A percentile compares a stretch with the other conserved stretches of the same genome.
Evolutionary conservation across 2,888 invertebrate species (phyloP).

Genomic region (Drosophila subquinaria): DNA sequence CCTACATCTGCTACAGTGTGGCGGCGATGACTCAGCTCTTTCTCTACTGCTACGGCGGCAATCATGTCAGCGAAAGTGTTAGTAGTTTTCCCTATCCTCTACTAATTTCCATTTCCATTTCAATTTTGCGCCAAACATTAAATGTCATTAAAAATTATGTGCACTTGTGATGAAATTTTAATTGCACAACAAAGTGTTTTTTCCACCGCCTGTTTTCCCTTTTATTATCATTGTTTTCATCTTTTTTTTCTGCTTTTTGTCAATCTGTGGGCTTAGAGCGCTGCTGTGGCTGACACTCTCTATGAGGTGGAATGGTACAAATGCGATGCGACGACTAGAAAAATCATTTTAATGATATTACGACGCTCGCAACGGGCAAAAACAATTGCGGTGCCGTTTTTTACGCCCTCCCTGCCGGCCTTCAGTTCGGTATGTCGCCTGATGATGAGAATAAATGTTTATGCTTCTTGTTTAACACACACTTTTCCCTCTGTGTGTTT

Average conservation of each 20-base stretch:
- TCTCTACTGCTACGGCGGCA: slow-evolving; percentile 84
- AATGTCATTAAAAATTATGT: slow-evolving; percentile 62
- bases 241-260: not conserved
- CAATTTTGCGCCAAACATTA: slow-evolving; percentile 62
- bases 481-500: slow-evolving; percentile 1
- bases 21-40: slow-evolving; percentile 83
- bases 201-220: slow-evolving; percentile 3
- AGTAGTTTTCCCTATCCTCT: slow-evolving; percentile 45
- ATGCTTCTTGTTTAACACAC: slow-evolving; percentile 34
- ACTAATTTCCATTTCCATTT: slow-evolving; percentile 30
- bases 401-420: slow-evolving; percentile 82
- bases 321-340: slow-evolving; percentile 82
- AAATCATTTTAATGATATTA: slow-evolving; percentile 84
- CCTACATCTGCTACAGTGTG: slow-evolving; percentile 80
- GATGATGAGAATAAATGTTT: slow-evolving; percentile 59
- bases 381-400: slow-evolving; percentile 83
- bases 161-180: slow-evolving; percentile 78
- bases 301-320: slow-evolving; percentile 84
- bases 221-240: not conserved
- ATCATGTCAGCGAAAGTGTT: slow-evolving; percentile 83
- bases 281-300: slow-evolving; percentile 77
- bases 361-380: slow-evolving; percentile 81
- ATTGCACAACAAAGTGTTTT: slow-evolving; percentile 66
- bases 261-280: slow-evolving; percentile 66
- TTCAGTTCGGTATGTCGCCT: slow-evolving; percentile 77